A percentile compares a stretch with the other conserved stretches of the same genome.
Evolutionary conservation across 1,140 invertebrate genomes (phyloP).

Genomic region (Drosophila erecta): DNA sequence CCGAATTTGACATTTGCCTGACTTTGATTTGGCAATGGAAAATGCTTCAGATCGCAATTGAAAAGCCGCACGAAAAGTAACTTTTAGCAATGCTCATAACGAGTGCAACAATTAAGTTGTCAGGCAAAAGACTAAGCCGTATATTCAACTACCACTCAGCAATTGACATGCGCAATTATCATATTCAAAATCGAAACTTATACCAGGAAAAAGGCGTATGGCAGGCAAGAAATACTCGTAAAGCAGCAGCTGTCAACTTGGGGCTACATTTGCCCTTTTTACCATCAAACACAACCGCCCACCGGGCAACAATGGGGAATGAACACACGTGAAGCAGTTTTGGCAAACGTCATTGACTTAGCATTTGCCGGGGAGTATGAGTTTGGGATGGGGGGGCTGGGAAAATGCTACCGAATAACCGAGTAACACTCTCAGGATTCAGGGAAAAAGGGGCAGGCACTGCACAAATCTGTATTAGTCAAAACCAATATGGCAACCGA

Average conservation of each 20-base stretch:
- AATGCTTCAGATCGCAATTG: constrained; percentile 45
- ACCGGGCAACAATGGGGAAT: constrained; percentile 44
- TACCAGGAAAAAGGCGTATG: constrained; percentile 9
- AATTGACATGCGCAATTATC: constrained; percentile 71
- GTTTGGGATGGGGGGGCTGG: neutral
- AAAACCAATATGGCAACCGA: constrained; percentile 64
- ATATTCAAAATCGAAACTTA: constrained; percentile 51
- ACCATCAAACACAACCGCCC: constrained; percentile 36
- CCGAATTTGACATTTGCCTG: constrained; percentile 54
- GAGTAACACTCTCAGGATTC: constrained; percentile 17
- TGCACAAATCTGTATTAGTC: constrained; percentile 48
- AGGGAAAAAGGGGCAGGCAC: neutral
- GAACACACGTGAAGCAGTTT: constrained; percentile 61
- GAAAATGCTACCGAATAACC: constrained; percentile 55
- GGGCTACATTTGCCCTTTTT: constrained; percentile 52
- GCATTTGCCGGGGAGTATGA: neutral
- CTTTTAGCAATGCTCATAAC: constrained; percentile 13
- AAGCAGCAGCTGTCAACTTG: constrained; percentile 49
- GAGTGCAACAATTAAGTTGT: constrained; percentile 71
- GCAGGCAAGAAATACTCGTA: constrained; percentile 20
- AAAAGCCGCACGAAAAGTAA: constrained; percentile 17
- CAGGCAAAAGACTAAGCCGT: constrained; percentile 38
- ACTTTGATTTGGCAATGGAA: constrained; percentile 58
- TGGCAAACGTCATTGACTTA: constrained; percentile 46
- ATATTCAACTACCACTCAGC: constrained; percentile 40